Conservation (phyloP, 92 coral and sea anemone genomes). For the Hydrozoanthus gracilis region DNA sequence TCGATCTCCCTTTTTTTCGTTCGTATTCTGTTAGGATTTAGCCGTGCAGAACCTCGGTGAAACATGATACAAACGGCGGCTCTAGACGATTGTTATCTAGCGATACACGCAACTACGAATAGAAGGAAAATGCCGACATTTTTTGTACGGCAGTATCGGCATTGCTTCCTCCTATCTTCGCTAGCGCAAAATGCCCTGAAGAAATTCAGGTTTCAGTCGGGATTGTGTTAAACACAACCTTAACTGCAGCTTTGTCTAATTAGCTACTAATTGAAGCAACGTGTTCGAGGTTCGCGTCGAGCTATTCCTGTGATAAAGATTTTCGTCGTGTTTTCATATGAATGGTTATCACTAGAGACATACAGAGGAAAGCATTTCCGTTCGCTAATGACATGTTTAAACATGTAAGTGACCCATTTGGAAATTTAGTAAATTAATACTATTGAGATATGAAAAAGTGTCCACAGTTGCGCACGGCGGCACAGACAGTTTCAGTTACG, state of each 20-base stretch:
- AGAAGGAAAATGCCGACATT: constrained; percentile 15
- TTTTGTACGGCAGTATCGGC: background rate
- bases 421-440: constrained; percentile 34
- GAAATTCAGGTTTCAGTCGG: constrained; percentile 12
- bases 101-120: constrained; percentile 21
- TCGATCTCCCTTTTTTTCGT: background rate
- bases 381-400: constrained; percentile 35
- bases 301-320: constrained; percentile 34
- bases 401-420: constrained; percentile 34
- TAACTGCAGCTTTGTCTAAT: constrained; percentile 14
- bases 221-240: background rate
- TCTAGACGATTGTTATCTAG: background rate
- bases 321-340: constrained; percentile 44
- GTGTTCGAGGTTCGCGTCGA: constrained; percentile 17
- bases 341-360: constrained; percentile 50
- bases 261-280: constrained; percentile 44
- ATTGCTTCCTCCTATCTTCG: constrained; percentile 6
- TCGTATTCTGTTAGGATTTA: too few species aligned
- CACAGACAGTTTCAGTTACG: too few species aligned
- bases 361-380: constrained; percentile 51
- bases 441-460: background rate
- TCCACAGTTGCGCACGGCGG: too few species aligned
- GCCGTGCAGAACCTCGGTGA: background rate
- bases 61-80: background rate
- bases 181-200: background rate